Evolutionary conservation across 2,888 invertebrate species (phyloP).

Genomic region (Cheilosia impressa): DNA sequence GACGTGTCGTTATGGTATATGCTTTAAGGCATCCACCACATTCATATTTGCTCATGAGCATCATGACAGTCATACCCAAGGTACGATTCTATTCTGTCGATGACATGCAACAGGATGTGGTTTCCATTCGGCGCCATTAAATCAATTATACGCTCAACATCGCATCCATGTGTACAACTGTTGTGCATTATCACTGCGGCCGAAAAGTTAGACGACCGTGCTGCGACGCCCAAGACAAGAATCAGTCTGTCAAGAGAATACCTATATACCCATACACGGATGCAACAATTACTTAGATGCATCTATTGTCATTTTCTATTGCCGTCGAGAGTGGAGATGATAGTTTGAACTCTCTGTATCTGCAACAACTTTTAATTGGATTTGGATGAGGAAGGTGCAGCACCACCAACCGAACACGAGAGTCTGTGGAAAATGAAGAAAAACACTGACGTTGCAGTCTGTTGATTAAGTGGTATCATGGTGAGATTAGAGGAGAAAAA

Average conservation of each 20-base stretch:
- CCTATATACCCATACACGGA: slow-evolving; percentile 16
- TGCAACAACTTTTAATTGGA: slow-evolving; percentile 69
- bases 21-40: slow-evolving; percentile 50
- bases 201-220: slow-evolving; percentile 34
- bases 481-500: slow-evolving; percentile 59
- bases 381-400: slow-evolving; percentile 45
- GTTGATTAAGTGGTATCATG: slow-evolving; percentile 74
- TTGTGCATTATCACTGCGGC: slow-evolving; percentile 14
- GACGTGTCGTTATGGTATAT: slow-evolving; percentile 70
- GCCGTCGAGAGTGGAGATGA: slow-evolving; percentile 16
- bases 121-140: slow-evolving; percentile 68
- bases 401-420: slow-evolving; percentile 16
- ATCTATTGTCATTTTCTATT: slow-evolving; percentile 70
- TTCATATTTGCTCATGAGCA: slow-evolving; percentile 57
- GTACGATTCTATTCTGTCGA: slow-evolving; percentile 28
- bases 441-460: slow-evolving; percentile 55
- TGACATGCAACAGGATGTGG: slow-evolving; percentile 62
- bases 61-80: slow-evolving; percentile 60
- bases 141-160: slow-evolving; percentile 56
- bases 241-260: slow-evolving; percentile 2
- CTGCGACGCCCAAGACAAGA: slow-evolving; percentile 21
- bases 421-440: slow-evolving; percentile 32
- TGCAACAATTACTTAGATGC: slow-evolving; percentile 68
- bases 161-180: slow-evolving; percentile 2
- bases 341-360: slow-evolving; percentile 53